Percentiles rank a stretch among this genome's conserved stretches.
Conservation (phyloP, 1,140 invertebrate genomes). For the Leptopilina clavipes region DNA sequence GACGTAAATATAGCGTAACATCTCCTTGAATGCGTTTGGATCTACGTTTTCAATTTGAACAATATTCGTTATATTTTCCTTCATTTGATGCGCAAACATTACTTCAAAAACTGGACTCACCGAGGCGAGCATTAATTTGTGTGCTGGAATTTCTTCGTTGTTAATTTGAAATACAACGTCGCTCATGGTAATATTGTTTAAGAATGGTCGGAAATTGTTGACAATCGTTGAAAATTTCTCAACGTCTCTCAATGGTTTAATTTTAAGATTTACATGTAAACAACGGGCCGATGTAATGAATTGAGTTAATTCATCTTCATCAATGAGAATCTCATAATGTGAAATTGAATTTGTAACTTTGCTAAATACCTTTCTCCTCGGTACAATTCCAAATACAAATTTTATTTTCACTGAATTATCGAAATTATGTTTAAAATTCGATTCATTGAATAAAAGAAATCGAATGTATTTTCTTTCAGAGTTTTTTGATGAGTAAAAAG, state of each 20-base stretch:
- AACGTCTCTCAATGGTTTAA: background rate
- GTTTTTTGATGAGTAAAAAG: too few species aligned
- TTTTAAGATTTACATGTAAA: background rate
- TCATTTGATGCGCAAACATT: constrained; percentile 79
- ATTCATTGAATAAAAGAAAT: too few species aligned
- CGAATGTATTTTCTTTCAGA: too few species aligned
- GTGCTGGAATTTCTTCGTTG: constrained; percentile 35
- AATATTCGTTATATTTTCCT: constrained; percentile 74
- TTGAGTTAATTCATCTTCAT: background rate
- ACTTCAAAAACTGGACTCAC: constrained; percentile 77
- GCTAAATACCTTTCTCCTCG: background rate
- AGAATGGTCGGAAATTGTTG: background rate
- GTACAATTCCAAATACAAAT: background rate
- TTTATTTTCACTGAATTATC: background rate
- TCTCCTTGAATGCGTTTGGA: constrained; percentile 79
- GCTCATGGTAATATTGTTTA: background rate
- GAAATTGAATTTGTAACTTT: background rate
- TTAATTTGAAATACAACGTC: constrained; percentile 35
- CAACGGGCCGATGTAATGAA: background rate
- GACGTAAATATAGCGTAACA: constrained; percentile 82
- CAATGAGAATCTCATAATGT: background rate
- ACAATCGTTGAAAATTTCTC: background rate
- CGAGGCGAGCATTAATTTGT: constrained; percentile 62
- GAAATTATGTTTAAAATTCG: background rate
- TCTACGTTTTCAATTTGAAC: constrained; percentile 78